Evolutionary conservation across 2,797 vertebrate species (phyloP).

Genomic region (Ceryle rudis): DNA sequence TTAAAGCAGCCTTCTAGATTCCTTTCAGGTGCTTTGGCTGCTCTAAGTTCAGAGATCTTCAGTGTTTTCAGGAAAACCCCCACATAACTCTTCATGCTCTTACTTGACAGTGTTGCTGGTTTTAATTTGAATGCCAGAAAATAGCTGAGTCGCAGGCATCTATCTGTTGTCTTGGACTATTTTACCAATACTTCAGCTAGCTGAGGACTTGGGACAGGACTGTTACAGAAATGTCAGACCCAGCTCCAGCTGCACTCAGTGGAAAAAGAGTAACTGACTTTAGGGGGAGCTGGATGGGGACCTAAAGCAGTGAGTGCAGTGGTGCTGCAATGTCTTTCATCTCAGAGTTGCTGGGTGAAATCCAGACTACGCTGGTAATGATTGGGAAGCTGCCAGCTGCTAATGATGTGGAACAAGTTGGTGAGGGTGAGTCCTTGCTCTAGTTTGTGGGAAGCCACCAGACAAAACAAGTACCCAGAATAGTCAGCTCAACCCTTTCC

Average conservation of each 20-base stretch:
- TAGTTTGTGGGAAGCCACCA: slow-evolving; percentile 63
- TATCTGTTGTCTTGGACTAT: not conserved
- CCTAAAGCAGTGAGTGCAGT: slow-evolving; percentile 34
- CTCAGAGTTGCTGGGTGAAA: slow-evolving; percentile 27
- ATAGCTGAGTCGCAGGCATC: not conserved
- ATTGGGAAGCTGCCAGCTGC: slow-evolving; percentile 51
- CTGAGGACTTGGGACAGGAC: not conserved
- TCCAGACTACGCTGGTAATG: slow-evolving; percentile 60
- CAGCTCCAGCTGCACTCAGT: slow-evolving; percentile 19
- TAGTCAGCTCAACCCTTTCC: slow-evolving; percentile 16
- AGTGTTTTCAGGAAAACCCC: not conserved
- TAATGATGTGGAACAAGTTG: slow-evolving; percentile 60
- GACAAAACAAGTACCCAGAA: slow-evolving; percentile 68
- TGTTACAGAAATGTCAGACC: not conserved
- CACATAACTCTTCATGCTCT: not conserved
- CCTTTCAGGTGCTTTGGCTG: not conserved
- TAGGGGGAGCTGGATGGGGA: slow-evolving; percentile 40
- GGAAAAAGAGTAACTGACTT: slow-evolving; percentile 19
- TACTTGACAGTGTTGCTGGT: not conserved
- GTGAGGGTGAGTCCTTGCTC: slow-evolving; percentile 59
- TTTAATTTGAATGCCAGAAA: slow-evolving; percentile 29
- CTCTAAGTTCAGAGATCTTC: not conserved
- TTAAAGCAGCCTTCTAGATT: not conserved
- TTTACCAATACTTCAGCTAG: not conserved
- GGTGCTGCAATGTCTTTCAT: slow-evolving; percentile 45